A percentile compares a stretch with the other conserved stretches of the same genome.
Evolutionary conservation across 2,797 vertebrate species (phyloP).

Genomic region (Tarsius wallacei): DNA sequence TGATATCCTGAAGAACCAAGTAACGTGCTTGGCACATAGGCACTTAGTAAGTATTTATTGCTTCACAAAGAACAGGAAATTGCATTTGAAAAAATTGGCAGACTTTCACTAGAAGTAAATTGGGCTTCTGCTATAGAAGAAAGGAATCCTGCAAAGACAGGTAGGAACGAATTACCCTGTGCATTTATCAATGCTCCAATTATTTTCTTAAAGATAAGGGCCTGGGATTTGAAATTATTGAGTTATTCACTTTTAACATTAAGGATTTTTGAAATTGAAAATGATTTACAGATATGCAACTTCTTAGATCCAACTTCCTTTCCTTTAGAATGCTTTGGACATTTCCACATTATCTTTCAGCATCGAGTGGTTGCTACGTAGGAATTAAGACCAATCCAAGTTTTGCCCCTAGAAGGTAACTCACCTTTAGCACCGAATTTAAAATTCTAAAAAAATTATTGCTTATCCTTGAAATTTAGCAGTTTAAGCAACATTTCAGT

Average conservation of each 20-base stretch:
- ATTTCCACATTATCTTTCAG: not conserved
- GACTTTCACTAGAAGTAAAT: slow-evolving; percentile 20
- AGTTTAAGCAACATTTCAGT: not conserved
- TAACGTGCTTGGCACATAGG: not conserved
- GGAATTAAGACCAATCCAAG: not conserved
- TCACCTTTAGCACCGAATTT: not conserved
- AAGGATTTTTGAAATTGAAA: not conserved
- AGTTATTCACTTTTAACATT: not conserved
- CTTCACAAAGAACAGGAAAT: not conserved
- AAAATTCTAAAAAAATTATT: not conserved
- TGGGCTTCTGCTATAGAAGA: not conserved
- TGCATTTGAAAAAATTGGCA: not conserved
- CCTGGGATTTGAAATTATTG: not conserved
- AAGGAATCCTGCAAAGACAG: not conserved
- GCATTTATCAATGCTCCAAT: not conserved
- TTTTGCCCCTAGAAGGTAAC: not conserved
- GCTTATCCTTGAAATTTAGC: not conserved
- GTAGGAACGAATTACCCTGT: not conserved
- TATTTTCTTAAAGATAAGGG: not conserved
- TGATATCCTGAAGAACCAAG: not conserved
- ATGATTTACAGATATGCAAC: not conserved
- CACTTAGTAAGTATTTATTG: not conserved
- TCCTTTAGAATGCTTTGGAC: not conserved
- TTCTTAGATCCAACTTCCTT: not conserved
- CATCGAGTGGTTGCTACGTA: not conserved